Conservation (phyloP, 2,797 vertebrate species). For the Nasua narica region DNA sequence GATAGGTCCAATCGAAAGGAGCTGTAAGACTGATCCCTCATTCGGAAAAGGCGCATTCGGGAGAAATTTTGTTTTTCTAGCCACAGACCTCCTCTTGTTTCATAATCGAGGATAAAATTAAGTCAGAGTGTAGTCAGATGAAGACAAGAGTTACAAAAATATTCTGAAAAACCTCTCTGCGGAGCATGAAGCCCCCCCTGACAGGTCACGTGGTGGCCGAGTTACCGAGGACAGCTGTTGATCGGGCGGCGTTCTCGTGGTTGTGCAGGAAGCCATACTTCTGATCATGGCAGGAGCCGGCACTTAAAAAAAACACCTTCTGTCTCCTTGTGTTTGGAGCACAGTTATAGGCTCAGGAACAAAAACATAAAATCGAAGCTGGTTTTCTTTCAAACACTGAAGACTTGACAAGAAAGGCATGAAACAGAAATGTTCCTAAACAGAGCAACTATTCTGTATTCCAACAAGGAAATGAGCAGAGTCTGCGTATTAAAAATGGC, state of each 20-base stretch:
- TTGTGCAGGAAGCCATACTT: not conserved
- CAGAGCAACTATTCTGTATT: not conserved
- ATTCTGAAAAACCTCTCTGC: not conserved
- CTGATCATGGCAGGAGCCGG: not conserved
- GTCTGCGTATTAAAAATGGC: rapidly evolving
- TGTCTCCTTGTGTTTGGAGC: not conserved
- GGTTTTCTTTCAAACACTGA: not conserved
- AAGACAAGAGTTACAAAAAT: not conserved
- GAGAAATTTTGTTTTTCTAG: not conserved
- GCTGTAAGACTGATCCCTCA: rapidly evolving
- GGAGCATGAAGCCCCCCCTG: not conserved
- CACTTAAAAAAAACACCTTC: not conserved
- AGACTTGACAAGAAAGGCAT: not conserved
- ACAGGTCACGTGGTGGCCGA: not conserved
- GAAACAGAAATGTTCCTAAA: too few species aligned
- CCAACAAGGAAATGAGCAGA: not conserved
- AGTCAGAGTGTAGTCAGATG: not conserved
- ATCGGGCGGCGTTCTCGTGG: not conserved
- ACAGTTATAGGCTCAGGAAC: not conserved
- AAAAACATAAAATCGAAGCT: not conserved
- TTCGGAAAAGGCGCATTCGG: not conserved
- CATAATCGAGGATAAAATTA: not conserved
- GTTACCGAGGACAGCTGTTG: not conserved
- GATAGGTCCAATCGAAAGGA: rapidly evolving
- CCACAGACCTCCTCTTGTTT: not conserved